Evolutionary conservation across 2,113 vertebrate species (phyloP), one percentile per base, ranked within the genome.

Genomic region (Notechis scutatus): DNA sequence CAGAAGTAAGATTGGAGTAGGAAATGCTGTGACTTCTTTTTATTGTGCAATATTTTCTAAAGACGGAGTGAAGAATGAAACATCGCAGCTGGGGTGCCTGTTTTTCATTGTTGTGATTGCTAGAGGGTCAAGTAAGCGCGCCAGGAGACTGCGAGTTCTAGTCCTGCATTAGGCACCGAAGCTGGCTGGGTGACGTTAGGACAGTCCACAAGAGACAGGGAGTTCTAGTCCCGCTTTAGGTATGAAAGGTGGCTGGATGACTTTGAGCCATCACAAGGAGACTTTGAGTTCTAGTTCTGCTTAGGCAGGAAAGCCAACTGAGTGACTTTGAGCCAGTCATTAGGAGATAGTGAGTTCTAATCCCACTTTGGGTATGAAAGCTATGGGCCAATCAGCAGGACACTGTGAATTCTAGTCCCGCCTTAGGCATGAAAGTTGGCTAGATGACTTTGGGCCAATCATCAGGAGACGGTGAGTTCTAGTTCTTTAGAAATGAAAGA

Each of bases 401-500:
- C 8, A 3, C 1, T 0, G 59, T 11, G 59, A 61, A 5, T 61
- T 61, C 59, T 29, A 61, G 1, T 29, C 3, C 9, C 1, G 1
- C 10, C 1, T 26, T 10, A 11, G 3, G 3, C 1, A 11, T 61
- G 59, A 61, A 61, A 61, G 23, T 0, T 61, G 57, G 8, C 1
- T 59, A 8, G 24, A 21, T 61, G 2, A 61, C 57, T 26, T 9
- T 59, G 24, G 24, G 1, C 8, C 57, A 59, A 59, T 59, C 23
- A 59, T 1, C 21, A 59, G 57, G 57, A 59, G 8, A 59, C 1
- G 0, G 23, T 9, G 57, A 59, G 8, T 59, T 26, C 59, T 26
- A 61, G 59, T 61, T 7, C 59, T 21, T 61, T 26, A 26, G 23
- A 9, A 9, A 61, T 11, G 59, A 64, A 69, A n/a, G 29, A 3